Conservation (phyloP, 2,113 vertebrate species). For the Shinisaurus crocodilurus region DNA sequence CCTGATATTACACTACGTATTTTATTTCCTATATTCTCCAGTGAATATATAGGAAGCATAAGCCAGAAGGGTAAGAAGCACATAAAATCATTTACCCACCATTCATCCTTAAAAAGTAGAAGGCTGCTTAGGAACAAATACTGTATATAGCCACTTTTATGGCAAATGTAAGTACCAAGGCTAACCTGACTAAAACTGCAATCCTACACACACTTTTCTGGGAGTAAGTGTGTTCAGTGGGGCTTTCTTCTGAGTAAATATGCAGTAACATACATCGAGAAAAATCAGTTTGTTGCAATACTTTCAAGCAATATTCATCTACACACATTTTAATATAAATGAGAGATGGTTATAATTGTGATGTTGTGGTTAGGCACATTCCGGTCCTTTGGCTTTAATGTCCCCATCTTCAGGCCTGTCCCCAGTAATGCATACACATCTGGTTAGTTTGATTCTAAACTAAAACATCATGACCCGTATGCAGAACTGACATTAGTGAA, state of each 20-base stretch:
- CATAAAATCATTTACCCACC: conserved; percentile 46
- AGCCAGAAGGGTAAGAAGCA: conserved; percentile 49
- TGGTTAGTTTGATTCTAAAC: neutral
- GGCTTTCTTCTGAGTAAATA: neutral
- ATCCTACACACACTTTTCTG: too few relatives aligned
- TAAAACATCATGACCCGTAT: neutral
- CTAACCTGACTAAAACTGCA: conserved; percentile 31
- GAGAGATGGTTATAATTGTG: conserved; percentile 11
- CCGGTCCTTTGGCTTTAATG: neutral
- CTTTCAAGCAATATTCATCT: conserved; percentile 19
- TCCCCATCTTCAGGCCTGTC: neutral
- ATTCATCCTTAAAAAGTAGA: conserved; percentile 1
- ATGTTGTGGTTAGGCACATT: neutral
- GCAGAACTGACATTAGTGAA: neutral
- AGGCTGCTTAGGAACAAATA: conserved; percentile 46
- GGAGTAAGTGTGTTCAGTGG: neutral
- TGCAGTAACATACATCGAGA: neutral
- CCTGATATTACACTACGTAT: neutral
- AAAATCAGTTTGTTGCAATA: conserved; percentile 36
- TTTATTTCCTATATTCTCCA: conserved; percentile 44
- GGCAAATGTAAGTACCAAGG: conserved; percentile 18
- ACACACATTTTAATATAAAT: conserved; percentile 23
- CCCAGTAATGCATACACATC: neutral
- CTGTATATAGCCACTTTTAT: conserved; percentile 53
- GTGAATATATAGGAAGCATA: conserved; percentile 41